These are phyloP conservation scores for Thysanoteuthis rhombus DNA, from an alignment of 2,888 invertebrate species.

Conservation along the genomic window DNA sequence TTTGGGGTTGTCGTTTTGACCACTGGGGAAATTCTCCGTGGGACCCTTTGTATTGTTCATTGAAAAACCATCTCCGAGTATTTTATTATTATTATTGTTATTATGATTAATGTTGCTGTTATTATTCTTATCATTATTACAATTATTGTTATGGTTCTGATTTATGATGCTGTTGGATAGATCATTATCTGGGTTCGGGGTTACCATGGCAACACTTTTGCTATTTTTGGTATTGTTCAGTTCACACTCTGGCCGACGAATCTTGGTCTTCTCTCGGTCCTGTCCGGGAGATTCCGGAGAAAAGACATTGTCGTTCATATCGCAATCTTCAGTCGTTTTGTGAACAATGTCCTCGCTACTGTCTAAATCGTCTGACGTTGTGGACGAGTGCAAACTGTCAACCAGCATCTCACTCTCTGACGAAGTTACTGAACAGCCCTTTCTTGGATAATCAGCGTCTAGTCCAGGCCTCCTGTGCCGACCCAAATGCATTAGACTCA, in stretches of 20 bases:
- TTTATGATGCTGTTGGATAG: background rate
- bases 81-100: background rate
- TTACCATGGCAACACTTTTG: background rate
- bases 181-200: background rate
- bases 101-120: background rate
- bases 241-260: background rate
- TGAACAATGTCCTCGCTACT: background rate
- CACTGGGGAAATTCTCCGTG: background rate
- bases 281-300: constrained; percentile 14
- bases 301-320: constrained; percentile 25
- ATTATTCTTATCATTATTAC: background rate
- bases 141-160: background rate
- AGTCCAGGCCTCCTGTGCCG: background rate
- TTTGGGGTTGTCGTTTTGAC: background rate
- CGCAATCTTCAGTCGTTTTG: background rate
- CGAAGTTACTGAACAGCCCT: background rate
- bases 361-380: background rate
- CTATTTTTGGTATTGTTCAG: background rate
- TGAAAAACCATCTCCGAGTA: background rate
- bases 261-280: background rate
- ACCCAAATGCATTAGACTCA: background rate
- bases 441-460: background rate
- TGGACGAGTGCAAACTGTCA: background rate
- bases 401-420: constrained; percentile 18
- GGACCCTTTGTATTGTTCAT: background rate